Base-by-base conservation (phyloP, 1,140 invertebrate species). In the Penaeus vannamei region DNA sequence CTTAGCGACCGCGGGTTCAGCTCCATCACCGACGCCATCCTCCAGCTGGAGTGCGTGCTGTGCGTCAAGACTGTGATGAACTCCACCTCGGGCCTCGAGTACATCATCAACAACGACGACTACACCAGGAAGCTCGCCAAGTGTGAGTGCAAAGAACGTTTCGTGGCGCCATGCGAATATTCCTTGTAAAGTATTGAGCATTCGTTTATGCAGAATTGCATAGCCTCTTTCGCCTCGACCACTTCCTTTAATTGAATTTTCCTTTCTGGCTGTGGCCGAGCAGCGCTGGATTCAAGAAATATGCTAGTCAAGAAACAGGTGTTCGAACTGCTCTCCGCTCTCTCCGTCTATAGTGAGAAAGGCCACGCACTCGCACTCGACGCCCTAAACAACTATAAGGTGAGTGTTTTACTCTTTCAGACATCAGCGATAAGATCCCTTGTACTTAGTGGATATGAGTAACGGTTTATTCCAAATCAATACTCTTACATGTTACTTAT, bases 231-330 rank as follows among this genome's bases (percentile, higher is more conserved):
- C 12, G 29, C 29, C 10, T 42, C 29, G 4, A 23, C 59, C 17
- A 20, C n/a, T 23, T 20, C 14, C 46, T 36, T 26, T 85, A 32
- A 62, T 66, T n/a, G 17, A 32, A 59, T 79, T 76, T 19, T 20
- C 20, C 83, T 86, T 92, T 94, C 32, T 72, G 14, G 20, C 86
- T 94, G 97, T 97, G 90, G 94, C 98, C 92, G 96, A 97, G 92
- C 86, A 94, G 97, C 97, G 90, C 94, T 98, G 92, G 96, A 97
- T 92, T 97, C 97, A 64, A 96, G 95, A 87, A 97, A 97, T 92
- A 94, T 95, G 82, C 95, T 96, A 72, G 97, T 98, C 89, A 98
- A 97, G 94, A 97, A 98, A 93, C 97, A 98, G 95, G 96, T 97
- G 91, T 97, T 98, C 93, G 97, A 98, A 94, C 94, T 98, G 85